A percentile compares a stretch with the other conserved stretches of the same genome.
phyloP scores from a whole-genome alignment of 2,113 vertebrate species.

The Ameiurus melas region DNA sequence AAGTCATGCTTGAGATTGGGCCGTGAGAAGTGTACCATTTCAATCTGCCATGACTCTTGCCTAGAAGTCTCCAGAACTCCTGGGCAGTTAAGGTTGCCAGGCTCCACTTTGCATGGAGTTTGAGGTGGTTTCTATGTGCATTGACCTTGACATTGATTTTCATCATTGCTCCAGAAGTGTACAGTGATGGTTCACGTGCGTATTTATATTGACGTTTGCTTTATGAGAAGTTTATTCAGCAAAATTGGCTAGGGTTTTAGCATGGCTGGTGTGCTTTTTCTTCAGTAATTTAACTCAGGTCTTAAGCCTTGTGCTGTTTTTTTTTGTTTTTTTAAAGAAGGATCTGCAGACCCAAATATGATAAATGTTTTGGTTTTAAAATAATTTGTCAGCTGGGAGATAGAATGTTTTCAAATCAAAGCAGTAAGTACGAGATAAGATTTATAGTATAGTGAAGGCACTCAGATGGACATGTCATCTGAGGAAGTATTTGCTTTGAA shows the following conservation, averaged over 20 bases:
- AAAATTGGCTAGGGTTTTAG: conserved; percentile 8
- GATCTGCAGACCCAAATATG: neutral
- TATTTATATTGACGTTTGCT: conserved; percentile 33
- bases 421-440: conserved; percentile 17
- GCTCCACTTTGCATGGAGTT: conserved; percentile 33
- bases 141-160: conserved; percentile 52
- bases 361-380: conserved; percentile 17
- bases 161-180: conserved; percentile 21
- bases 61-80: conserved; percentile 50
- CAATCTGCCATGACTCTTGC: conserved; percentile 62
- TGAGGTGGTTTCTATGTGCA: conserved; percentile 37
- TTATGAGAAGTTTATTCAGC: conserved; percentile 33
- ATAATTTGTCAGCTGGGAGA: conserved; percentile 6
- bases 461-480: neutral
- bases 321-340: neutral
- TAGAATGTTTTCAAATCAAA: conserved; percentile 30
- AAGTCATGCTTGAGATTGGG: conserved; percentile 68
- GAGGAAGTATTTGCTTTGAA: conserved; percentile 20
- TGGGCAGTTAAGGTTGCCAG: conserved; percentile 42
- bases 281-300: neutral
- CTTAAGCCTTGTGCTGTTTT: neutral
- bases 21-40: conserved; percentile 62
- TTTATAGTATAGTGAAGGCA: neutral
- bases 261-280: neutral
- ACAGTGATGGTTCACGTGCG: conserved; percentile 32